Base-by-base conservation (phyloP, 2,888 invertebrate species). In the Pelosia muscerda region DNA sequence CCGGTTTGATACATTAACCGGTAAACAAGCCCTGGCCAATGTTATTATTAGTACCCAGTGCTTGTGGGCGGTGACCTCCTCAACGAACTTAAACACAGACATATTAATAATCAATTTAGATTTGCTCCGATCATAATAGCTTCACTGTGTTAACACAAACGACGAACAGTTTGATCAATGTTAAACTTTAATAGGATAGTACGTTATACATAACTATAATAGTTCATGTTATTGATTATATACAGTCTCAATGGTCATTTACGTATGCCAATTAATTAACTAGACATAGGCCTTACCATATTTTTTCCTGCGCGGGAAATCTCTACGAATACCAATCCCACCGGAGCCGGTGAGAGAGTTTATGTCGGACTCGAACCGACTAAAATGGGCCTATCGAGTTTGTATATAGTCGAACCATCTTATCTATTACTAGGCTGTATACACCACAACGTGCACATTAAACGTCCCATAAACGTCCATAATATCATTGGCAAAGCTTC, bases 101-200 rank as follows among this genome's bases (percentile, higher is more conserved):
- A 25, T 53, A 58, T 67, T 62, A 67, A 67, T 63, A 67, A 63
- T 67, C 57, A 15, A 62, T 62, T 65, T 31, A 9, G 38, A 54
- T 57, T 55, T n/a, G 34, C 55, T 55, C 55, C 38, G 56, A 63
- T 56, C 56, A 56, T 63, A 56, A 56, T 56, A 56, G 26, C 11
- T 13, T 3, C 19, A 10, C 25, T 28, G n/a, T 57, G 23, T 57
- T 49, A 22, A 28, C 15, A 57, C 38, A 42, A 42, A 42, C 57
- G 5, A 57, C 25, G 28, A 38, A 64, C 56, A 57, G 19, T 34
- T 25, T 34, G 63, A 56, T 64, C 11, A 57, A 19, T n/a, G 28
- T 57, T 15, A 63, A 64, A 42, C 9, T 42, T 64, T 42, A 64
- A 64, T 57, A 13, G 26, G 26, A 38, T 10, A 62, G 28, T 11